Evolutionary conservation across 2,888 invertebrate genomes (phyloP).

Genomic region (Cantharis lateralis): DNA sequence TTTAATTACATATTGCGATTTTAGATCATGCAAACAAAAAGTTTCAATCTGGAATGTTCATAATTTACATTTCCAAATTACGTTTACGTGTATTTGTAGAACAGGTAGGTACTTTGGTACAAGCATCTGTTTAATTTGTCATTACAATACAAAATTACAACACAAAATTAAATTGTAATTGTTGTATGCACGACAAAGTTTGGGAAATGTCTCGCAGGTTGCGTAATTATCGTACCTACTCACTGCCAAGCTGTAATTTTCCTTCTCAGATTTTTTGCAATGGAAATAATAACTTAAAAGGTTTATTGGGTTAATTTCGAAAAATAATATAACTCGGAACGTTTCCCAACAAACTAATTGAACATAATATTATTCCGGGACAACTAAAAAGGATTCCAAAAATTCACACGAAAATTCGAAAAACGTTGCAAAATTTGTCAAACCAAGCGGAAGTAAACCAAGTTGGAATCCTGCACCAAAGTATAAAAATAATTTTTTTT

Average conservation of each 20-base stretch:
- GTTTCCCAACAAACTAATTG: neutral
- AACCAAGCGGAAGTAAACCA: too few species aligned
- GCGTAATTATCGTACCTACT: neutral
- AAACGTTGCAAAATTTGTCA: too few species aligned
- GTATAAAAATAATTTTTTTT: too few species aligned
- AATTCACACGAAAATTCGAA: too few species aligned
- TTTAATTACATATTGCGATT: neutral
- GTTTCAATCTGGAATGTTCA: neutral
- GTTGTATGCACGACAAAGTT: neutral
- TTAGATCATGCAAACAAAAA: neutral
- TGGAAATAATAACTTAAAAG: neutral
- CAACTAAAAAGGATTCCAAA: too few species aligned
- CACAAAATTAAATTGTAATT: neutral
- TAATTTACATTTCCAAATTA: neutral
- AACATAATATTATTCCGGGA: too few species aligned
- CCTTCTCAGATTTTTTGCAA: neutral
- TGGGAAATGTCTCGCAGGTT: neutral
- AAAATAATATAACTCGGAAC: neutral
- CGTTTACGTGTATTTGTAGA: neutral
- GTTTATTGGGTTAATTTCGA: neutral
- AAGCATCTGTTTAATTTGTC: neutral
- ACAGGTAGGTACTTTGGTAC: neutral
- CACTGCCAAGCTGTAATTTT: neutral
- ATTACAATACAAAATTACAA: neutral
- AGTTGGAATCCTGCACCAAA: too few species aligned